Percentiles rank a stretch among this genome's conserved stretches.
Conservation (phyloP, 2,113 vertebrate genomes). For the Ciconia maguari region DNA sequence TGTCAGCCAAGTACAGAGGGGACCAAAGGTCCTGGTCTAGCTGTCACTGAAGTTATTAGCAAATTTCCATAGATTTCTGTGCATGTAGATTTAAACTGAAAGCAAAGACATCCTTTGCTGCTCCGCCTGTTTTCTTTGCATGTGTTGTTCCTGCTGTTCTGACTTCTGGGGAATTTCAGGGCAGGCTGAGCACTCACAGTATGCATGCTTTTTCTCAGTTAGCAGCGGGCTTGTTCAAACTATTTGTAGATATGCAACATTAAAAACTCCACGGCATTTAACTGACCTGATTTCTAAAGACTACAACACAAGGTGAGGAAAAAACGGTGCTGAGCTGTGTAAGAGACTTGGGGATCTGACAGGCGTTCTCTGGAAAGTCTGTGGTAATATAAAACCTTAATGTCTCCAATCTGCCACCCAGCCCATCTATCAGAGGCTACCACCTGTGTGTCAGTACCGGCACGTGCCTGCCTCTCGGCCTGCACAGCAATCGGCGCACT, state of each 20-base stretch:
- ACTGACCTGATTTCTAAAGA: not conserved
- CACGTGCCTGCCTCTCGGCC: not conserved
- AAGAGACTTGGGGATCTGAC: not conserved
- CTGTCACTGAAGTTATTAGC: not conserved
- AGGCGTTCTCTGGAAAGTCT: not conserved
- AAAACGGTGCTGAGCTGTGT: not conserved
- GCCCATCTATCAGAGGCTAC: not conserved
- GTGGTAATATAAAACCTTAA: not conserved
- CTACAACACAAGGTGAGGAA: not conserved
- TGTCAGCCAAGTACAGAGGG: not conserved
- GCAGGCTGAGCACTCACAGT: not conserved
- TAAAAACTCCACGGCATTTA: not conserved
- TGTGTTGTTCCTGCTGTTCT: not conserved
- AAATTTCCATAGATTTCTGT: not conserved
- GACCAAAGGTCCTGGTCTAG: not conserved
- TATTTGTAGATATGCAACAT: not conserved
- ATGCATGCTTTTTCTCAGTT: not conserved
- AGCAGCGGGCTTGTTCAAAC: not conserved
- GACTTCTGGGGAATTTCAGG: not conserved
- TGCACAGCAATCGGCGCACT: accelerated
- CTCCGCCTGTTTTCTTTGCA: not conserved
- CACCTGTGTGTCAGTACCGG: not conserved
- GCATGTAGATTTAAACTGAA: not conserved
- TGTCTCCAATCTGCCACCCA: not conserved
- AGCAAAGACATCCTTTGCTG: not conserved